A percentile compares a stretch with the other conserved stretches of the same genome.
These are phyloP conservation scores for Ctenosaura bakeri DNA, from an alignment of 2,797 vertebrate genomes.

Conservation along the genomic window DNA sequence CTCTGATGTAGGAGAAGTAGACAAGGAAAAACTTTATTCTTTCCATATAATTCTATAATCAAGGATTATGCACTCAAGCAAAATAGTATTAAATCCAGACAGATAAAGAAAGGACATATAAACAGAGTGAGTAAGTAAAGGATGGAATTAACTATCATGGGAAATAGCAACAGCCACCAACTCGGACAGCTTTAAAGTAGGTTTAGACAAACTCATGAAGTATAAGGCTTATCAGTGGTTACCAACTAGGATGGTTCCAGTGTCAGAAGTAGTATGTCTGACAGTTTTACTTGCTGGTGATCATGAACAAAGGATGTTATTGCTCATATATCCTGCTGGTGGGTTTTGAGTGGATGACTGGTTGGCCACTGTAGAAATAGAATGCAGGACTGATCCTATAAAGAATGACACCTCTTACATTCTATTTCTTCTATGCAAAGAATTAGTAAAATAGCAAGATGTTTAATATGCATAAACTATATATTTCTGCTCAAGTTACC, in stretches of 20 bases:
- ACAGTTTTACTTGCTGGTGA: too few relatives aligned
- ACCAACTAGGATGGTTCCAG: too few relatives aligned
- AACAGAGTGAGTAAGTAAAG: not conserved
- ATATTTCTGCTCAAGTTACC: constrained; percentile 7
- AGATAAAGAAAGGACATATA: not conserved
- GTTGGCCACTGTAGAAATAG: not conserved
- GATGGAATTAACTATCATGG: not conserved
- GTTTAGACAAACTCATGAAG: not conserved
- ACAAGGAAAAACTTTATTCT: not conserved
- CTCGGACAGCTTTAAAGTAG: not conserved
- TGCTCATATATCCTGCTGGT: not conserved
- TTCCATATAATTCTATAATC: not conserved
- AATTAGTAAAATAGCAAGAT: not conserved
- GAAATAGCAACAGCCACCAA: not conserved
- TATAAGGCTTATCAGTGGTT: too few relatives aligned
- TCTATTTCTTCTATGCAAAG: not conserved
- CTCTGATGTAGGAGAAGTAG: not conserved
- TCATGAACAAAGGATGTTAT: not conserved
- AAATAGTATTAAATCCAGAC: not conserved
- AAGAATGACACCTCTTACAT: too few relatives aligned
- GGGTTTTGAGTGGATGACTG: not conserved
- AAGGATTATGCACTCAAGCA: not conserved
- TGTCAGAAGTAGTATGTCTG: not conserved
- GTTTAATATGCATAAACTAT: constrained; percentile 38
- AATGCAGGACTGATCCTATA: not conserved